Conservation (phyloP, 2,113 vertebrate species). For the Ondatra zibethicus region DNA sequence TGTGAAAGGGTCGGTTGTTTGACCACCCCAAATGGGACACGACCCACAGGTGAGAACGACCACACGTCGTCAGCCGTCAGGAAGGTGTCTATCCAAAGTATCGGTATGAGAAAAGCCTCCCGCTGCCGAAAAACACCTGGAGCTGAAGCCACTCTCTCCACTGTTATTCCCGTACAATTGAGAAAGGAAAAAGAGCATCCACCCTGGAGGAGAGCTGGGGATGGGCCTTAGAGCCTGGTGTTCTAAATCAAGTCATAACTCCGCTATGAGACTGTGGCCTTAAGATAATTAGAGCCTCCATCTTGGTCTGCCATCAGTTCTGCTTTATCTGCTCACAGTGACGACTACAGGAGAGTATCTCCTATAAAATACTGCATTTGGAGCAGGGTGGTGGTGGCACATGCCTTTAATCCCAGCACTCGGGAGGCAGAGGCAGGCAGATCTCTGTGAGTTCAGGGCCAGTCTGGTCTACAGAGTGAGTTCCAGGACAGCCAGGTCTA, state of each 20-base stretch:
- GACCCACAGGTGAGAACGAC: background rate
- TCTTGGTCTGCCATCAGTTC: background rate
- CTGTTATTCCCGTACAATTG: rapidly evolving
- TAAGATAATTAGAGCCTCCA: background rate
- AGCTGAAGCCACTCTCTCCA: background rate
- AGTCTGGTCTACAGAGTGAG: background rate
- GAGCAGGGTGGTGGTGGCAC: background rate
- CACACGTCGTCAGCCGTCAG: too few relatives aligned
- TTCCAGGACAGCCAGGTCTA: background rate
- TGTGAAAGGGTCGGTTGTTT: background rate
- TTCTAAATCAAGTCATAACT: background rate
- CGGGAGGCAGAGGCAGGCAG: background rate
- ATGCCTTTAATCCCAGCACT: background rate
- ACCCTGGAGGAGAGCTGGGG: too few relatives aligned
- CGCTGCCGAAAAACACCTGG: background rate
- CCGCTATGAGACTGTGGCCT: background rate
- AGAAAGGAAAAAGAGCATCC: background rate
- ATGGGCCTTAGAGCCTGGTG: background rate
- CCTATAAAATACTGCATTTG: background rate
- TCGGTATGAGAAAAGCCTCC: background rate
- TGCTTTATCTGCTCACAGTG: background rate
- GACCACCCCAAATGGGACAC: background rate
- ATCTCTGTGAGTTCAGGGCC: background rate
- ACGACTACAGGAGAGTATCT: background rate
- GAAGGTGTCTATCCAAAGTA: too few relatives aligned